Percentiles rank a stretch among this genome's conserved stretches.
Evolutionary conservation across 2,888 invertebrate genomes (phyloP).

Genomic region (Dichetophora obliterata): DNA sequence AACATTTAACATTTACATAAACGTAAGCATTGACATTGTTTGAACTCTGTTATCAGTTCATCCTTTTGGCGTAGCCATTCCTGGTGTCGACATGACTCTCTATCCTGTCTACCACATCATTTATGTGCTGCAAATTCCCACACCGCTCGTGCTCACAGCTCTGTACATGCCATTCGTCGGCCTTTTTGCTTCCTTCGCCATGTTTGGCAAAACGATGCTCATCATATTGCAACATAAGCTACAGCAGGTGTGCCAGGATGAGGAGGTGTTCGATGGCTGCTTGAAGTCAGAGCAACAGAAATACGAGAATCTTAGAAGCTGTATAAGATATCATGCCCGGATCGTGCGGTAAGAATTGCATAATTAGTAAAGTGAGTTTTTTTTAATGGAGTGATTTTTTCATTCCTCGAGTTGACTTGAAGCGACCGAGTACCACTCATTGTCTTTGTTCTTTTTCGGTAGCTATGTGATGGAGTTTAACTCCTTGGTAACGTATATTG

Average conservation of each 20-base stretch:
- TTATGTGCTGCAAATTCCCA: slow-evolving; percentile 57
- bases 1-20: too few relatives aligned
- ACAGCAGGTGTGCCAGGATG: slow-evolving; percentile 46
- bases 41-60: slow-evolving; percentile 52
- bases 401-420: not conserved
- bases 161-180: slow-evolving; percentile 66
- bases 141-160: slow-evolving; percentile 54
- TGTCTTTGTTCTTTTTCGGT: slow-evolving; percentile 29
- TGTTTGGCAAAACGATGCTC: slow-evolving; percentile 61
- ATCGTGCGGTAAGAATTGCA: slow-evolving; percentile 43
- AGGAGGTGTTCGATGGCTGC: slow-evolving; percentile 16
- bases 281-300: slow-evolving; percentile 47
- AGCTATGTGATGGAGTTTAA: slow-evolving; percentile 61
- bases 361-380: not conserved
- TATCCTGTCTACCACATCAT: slow-evolving; percentile 62
- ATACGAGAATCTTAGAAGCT: slow-evolving; percentile 51
- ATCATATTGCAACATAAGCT: slow-evolving; percentile 57
- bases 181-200: slow-evolving; percentile 62
- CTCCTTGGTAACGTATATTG: slow-evolving; percentile 58
- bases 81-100: slow-evolving; percentile 57
- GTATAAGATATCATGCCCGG: slow-evolving; percentile 52
- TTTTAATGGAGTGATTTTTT: not conserved
- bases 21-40: too few relatives aligned
- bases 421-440: not conserved
- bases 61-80: slow-evolving; percentile 62